Evolutionary conservation across 2,888 invertebrate species (phyloP), one percentile per base, ranked within the genome.

Genomic region (Pycnomerus fuliginosus): DNA sequence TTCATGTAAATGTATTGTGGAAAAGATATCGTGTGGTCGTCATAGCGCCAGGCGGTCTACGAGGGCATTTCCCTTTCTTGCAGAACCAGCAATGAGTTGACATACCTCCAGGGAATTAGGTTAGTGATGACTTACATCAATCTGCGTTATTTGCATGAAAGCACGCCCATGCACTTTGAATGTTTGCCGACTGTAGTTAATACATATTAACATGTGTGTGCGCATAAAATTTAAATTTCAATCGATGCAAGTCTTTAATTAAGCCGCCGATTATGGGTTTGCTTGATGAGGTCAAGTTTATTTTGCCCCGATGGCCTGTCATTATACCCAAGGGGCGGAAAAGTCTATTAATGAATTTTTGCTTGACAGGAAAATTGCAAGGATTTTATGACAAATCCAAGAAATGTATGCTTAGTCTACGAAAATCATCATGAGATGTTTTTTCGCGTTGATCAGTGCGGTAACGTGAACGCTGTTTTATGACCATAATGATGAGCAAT

Each of bases 151-250:
- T 46, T 53, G 36, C 40, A 44, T 48, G 40, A 46, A 36, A 40
- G 41, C 51, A 51, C 55, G 53, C 55, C 55, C 42, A 48, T 51
- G 53, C 42, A 42, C 47, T 55, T 55, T 55, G 52, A 51, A 53
- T 47, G 48, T 41, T 44, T 29, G 50, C 55, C 55, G 55, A 38
- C 30, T 13, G 14, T 20, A 44, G 31, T 38, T 32, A 3, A 14
- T 30, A 35, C 29, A 32, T 35, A 41, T 45, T 35, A 31, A 35
- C 28, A 39, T 44, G 34, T 34, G 23, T 7, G 14, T 45, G 44
- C 39, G 48, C 44, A 44, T 48, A 44, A 40, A 48, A 48, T 48
- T 44, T 48, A 32, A 40, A 48, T 48, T 34, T 29, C 28, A 31
- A 44, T 31, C n/a, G 27, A 13, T 22, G 13, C 32, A 16, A 32